Percentiles rank a stretch among this genome's conserved stretches.
Conservation (phyloP, 2,888 invertebrate genomes). For the Chrysopilus asiliformis region DNA sequence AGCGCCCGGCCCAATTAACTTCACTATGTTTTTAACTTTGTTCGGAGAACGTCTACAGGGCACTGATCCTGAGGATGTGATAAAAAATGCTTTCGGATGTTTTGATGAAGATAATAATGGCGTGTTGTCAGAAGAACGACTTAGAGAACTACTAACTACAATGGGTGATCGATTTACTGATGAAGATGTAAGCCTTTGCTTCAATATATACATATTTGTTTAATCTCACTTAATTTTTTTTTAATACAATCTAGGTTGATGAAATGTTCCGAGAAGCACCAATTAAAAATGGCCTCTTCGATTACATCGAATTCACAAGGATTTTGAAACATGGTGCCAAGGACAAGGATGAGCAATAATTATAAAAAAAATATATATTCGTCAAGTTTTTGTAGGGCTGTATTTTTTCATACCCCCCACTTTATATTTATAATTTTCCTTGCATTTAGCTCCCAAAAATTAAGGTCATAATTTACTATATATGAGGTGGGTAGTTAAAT, state of each 20-base stretch:
- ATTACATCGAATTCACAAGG: constrained; percentile 96
- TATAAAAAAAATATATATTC: too few species aligned
- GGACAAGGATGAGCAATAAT: constrained; percentile 88
- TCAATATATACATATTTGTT: neutral
- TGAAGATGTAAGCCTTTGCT: constrained; percentile 49
- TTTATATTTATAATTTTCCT: too few species aligned
- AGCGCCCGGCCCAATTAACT: constrained; percentile 97
- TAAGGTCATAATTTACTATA: too few species aligned
- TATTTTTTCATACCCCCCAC: constrained; percentile 1
- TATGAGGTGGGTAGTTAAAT: too few species aligned
- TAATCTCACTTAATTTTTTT: neutral
- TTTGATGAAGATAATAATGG: constrained; percentile 96
- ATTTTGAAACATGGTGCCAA: constrained; percentile 98
- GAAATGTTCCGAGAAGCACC: constrained; percentile 99
- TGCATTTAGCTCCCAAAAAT: too few species aligned
- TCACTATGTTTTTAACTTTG: constrained; percentile 97
- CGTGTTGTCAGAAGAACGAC: constrained; percentile 82
- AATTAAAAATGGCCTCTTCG: constrained; percentile 80
- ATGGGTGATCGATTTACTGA: constrained; percentile 97
- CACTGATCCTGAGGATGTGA: constrained; percentile 98
- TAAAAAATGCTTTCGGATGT: constrained; percentile 98
- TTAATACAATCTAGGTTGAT: constrained; percentile 49
- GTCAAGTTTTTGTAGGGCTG: neutral
- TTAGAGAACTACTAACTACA: constrained; percentile 87
- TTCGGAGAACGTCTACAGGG: constrained; percentile 98